Base-by-base conservation (phyloP, 2,888 invertebrate species). In the Pammene fasciana region DNA sequence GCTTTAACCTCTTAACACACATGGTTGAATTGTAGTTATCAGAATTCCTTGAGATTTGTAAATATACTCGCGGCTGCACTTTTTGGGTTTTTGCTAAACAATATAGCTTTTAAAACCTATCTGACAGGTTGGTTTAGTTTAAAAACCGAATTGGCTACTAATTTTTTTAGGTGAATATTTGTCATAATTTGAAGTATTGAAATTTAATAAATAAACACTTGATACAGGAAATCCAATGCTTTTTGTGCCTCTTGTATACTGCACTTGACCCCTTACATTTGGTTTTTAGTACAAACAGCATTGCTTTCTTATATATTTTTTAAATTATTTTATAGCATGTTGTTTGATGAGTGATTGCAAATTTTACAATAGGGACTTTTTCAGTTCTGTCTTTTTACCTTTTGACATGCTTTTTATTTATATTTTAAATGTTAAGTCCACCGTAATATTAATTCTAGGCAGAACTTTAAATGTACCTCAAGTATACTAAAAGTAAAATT, bases 11-110 rank as follows among this genome's bases (percentile, higher is more conserved):
- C 13, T 26, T 10, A 0, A 7, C 5, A 50, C 18, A 18, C 4
- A 13, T 50, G 11, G 5, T 26, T 10, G 13, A 26, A 13, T 52
- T 18, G 11, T 41, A 50, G 13, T 13, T 43, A 54, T 70, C 60
- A 60, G 65, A 65, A 73, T 75, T 74, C 74, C 72, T 73, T 72
- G 68, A 75, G 71, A 50, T 13, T 70, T 72, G 55, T 70, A 66
- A 64, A 71, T 66, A 75, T 70, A 72, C 48, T 72, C 70, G 72
- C 76, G 76, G 74, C 75, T 78, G 79, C 79, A 78, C 76, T 72
- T 68, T 64, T 68, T 76, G 65, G 72, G 74, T 61, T 73, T 77
- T 76, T 74, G 78, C 79, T 79, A 78, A 74, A 71, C 52, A 68
- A 56, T 68, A 71, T 72, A 64, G 65, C 72, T 72, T 65, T 70